Evolutionary conservation across 2,888 invertebrate genomes (phyloP).

Genomic region (Crepidodera aurea): DNA sequence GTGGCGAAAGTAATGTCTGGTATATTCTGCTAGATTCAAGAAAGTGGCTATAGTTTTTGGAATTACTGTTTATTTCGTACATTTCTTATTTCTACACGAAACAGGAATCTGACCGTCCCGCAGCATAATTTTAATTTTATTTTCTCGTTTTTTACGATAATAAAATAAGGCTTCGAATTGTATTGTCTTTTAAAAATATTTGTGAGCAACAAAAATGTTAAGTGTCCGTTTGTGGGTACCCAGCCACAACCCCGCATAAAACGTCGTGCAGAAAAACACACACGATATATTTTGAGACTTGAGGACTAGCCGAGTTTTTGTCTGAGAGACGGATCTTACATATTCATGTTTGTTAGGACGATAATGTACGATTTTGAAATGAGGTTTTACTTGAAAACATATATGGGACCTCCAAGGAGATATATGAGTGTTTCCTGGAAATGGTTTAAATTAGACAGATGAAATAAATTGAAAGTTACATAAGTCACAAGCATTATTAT

Average conservation of each 20-base stretch:
- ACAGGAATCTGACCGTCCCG: no score
- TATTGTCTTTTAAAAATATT: no score
- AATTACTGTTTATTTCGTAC: no score
- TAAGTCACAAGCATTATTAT: no score
- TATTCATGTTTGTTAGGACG: slow-evolving; percentile 24
- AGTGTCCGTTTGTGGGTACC: not conserved
- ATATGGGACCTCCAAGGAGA: not conserved
- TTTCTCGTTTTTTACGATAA: no score
- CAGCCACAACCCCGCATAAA: not conserved
- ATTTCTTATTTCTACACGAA: no score
- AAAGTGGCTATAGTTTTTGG: no score
- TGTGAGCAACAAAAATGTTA: no score
- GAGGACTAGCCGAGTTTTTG: slow-evolving; percentile 23
- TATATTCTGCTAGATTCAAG: no score
- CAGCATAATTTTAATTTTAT: no score
- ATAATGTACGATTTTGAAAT: slow-evolving; percentile 29
- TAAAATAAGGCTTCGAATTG: no score
- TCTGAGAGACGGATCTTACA: slow-evolving; percentile 21
- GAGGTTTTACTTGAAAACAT: slow-evolving; percentile 7
- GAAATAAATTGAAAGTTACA: not conserved
- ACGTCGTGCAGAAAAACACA: slow-evolving; percentile 5
- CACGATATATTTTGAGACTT: slow-evolving; percentile 12
- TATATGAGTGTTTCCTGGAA: slow-evolving; percentile 16
- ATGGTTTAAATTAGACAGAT: slow-evolving; percentile 4
- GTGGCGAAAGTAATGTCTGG: no score